These are phyloP conservation scores for Stichopus chloronotus DNA, from an alignment of 35 echinoderm and acorn worm species.

Conservation along the genomic window DNA sequence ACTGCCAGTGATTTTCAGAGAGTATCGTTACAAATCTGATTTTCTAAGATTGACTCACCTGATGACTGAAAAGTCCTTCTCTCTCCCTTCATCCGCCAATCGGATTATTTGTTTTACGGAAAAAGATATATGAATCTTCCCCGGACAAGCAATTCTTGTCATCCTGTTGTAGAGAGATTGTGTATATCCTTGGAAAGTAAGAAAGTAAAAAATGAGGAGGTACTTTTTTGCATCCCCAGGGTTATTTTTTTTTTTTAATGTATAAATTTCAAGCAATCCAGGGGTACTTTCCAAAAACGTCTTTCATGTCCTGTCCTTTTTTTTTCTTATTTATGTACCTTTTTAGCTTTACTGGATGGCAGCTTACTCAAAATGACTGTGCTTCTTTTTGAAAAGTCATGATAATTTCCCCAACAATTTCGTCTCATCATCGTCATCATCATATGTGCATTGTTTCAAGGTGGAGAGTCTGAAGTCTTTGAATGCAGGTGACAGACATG, in stretches of 20 bases:
- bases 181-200: not conserved
- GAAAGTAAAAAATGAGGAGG: not conserved
- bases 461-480: no score
- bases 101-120: not conserved
- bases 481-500: no score
- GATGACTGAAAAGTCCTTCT: not conserved
- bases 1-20: conserved; percentile 15
- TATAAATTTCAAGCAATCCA: not conserved
- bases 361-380: not conserved
- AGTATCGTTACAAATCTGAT: not conserved
- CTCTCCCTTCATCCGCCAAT: not conserved
- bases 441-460: not conserved
- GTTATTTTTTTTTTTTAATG: not conserved
- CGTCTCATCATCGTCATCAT: not conserved
- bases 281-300: not conserved
- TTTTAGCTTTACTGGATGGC: not conserved
- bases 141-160: not conserved
- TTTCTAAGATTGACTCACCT: conserved; percentile 26
- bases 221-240: not conserved
- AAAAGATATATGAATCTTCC: not conserved
- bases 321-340: not conserved
- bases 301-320: not conserved
- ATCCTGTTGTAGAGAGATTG: not conserved
- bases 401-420: not conserved
- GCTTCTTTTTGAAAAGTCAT: not conserved